Base-by-base conservation (phyloP, 2,113 vertebrate species). In the Lagopus leucura region DNA sequence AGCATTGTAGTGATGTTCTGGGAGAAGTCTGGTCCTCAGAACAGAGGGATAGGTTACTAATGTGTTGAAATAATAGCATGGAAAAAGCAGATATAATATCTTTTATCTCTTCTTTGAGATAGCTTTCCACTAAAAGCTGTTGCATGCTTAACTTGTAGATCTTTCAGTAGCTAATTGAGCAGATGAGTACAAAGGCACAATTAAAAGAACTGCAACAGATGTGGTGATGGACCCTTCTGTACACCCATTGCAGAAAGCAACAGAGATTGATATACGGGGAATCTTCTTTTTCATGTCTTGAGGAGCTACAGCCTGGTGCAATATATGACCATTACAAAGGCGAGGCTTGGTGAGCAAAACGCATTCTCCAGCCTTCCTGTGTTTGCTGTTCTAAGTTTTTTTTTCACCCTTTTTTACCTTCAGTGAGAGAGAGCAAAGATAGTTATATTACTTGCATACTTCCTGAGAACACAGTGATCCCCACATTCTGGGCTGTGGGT, bases 401-500 rank as follows among this genome's bases (percentile, higher is more conserved):
- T 86, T 76, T 76, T 38, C 72, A 81, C 69, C 38, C 78, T 13
- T 71, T 89, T 85, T 71, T 79, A 66, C 65, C 52, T 43, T 87
- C 69, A 43, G 45, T 90, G 87, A 92, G 77, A 82, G 54, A 69
- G 88, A 64, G n/a, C 20, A 93, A 78, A 86, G 92, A 88, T 79
- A 78, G 87, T 77, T 72, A 14, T 85, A 86, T 70, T 95, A 96
- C 91, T 64, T 81, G 75, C 45, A 21, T 48, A 91, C 80, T 97
- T 97, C 96, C 97, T 97, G 97, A 96, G 97, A 95, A 93, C 93
- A 63, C 20, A 36, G 13, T 3, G 80, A 96, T 96, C 96, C 97
- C 79, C 93, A 88, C 80, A 14, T 91, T 95, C 93, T 65, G 82
- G 63, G 22, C 34, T 96, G 96, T 0, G 89, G 96, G 95, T 96